A percentile compares a stretch with the other conserved stretches of the same genome.
Evolutionary conservation across 2,797 vertebrate genomes (phyloP).

Genomic region (Octomys mimax): DNA sequence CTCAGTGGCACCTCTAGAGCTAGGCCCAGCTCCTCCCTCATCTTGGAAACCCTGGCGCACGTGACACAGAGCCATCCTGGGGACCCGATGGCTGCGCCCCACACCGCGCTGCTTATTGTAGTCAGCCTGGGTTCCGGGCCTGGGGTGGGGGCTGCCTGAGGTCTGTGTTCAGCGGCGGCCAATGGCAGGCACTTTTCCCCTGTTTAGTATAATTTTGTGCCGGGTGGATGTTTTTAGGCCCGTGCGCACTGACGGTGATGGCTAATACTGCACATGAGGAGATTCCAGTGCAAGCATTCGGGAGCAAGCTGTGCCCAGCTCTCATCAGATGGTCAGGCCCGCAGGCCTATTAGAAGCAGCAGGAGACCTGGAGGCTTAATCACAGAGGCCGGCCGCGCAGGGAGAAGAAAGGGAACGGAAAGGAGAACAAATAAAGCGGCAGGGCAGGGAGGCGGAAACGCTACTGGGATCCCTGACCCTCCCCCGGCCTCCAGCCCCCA

Average conservation of each 20-base stretch:
- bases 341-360: conserved; percentile 92
- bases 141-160: conserved; percentile 56
- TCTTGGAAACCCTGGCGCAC: conserved; percentile 28
- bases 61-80: background rate
- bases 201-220: conserved; percentile 88
- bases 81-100: background rate
- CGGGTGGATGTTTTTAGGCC: conserved; percentile 92
- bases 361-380: conserved; percentile 92
- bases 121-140: background rate
- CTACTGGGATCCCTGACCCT: background rate
- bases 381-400: conserved; percentile 89
- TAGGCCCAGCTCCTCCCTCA: fast-evolving
- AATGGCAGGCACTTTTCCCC: conserved; percentile 68
- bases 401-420: conserved; percentile 83
- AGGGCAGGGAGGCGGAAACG: conserved; percentile 62
- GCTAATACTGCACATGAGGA: conserved; percentile 94
- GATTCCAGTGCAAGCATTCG: conserved; percentile 92
- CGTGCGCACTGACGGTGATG: conserved; percentile 92
- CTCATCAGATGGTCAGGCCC: conserved; percentile 90
- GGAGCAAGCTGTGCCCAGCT: conserved; percentile 90
- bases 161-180: conserved; percentile 84
- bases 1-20: background rate
- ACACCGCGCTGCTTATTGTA: conserved; percentile 4
- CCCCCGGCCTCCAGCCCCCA: background rate
- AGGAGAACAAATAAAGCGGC: conserved; percentile 77